Conservation (phyloP, 2,888 invertebrate genomes). For the Falcaria lacertinaria region DNA sequence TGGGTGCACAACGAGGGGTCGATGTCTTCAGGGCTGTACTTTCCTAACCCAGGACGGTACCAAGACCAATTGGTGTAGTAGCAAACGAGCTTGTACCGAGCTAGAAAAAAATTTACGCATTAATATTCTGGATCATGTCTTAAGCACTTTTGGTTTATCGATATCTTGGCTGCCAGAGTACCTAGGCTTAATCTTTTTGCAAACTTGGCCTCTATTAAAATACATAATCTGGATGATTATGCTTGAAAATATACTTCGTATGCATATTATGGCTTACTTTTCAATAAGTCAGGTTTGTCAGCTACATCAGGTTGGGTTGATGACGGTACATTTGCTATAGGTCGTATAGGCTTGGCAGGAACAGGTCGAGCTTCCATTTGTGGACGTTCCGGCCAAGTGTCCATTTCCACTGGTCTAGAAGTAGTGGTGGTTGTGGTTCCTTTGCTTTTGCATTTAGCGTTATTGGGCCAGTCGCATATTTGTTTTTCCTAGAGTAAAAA, state of each 20-base stretch:
- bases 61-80: slow-evolving; percentile 98
- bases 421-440: slow-evolving; percentile 37
- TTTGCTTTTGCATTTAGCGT: slow-evolving; percentile 78
- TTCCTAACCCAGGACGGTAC: slow-evolving; percentile 90
- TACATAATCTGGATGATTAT: too few relatives aligned
- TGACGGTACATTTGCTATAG: slow-evolving; percentile 47
- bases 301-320: slow-evolving; percentile 34
- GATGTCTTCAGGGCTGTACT: slow-evolving; percentile 91
- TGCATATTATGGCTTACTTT: slow-evolving; percentile 38
- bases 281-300: slow-evolving; percentile 49
- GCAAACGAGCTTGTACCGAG: slow-evolving; percentile 90
- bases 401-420: slow-evolving; percentile 25
- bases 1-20: slow-evolving; percentile 94
- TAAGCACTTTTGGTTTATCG: too few relatives aligned
- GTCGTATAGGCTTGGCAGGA: slow-evolving; percentile 25
- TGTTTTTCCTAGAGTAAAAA: slow-evolving; percentile 66
- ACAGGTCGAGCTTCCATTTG: slow-evolving; percentile 16
- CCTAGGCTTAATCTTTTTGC: too few relatives aligned
- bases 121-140: too few relatives aligned
- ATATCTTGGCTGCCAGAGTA: too few relatives aligned
- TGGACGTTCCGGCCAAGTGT: slow-evolving; percentile 15
- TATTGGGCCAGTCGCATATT: slow-evolving; percentile 86
- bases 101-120: too few relatives aligned
- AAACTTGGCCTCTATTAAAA: too few relatives aligned
- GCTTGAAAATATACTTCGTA: not conserved